Percentiles rank a stretch among this genome's conserved stretches.
Evolutionary conservation across 1,140 invertebrate genomes (phyloP).

Genomic region (Medauroidea extradentata): DNA sequence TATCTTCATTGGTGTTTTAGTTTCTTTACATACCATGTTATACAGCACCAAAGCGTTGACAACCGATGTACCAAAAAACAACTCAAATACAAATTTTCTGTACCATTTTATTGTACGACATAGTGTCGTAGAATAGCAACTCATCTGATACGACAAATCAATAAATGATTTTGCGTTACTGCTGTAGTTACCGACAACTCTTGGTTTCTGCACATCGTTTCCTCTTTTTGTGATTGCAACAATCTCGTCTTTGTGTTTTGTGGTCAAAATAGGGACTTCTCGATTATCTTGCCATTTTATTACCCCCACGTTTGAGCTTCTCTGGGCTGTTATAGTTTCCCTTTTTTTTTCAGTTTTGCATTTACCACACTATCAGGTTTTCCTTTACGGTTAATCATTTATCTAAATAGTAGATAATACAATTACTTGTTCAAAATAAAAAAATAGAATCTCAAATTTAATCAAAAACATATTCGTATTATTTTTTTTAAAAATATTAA

Average conservation of each 20-base stretch:
- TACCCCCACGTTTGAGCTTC: neutral
- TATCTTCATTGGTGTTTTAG: too few species aligned
- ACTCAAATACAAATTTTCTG: conserved; percentile 3
- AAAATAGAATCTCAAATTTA: too few species aligned
- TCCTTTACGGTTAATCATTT: too few species aligned
- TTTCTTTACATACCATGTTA: neutral
- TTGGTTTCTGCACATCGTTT: neutral
- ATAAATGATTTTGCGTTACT: conserved; percentile 1
- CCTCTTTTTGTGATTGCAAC: neutral
- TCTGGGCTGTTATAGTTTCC: too few species aligned
- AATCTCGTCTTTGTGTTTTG: neutral
- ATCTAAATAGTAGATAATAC: too few species aligned
- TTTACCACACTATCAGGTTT: too few species aligned
- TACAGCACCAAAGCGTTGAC: too few species aligned
- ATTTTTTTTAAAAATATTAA: too few species aligned
- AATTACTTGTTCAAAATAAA: too few species aligned
- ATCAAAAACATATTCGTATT: too few species aligned
- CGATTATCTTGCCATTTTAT: conserved; percentile 1
- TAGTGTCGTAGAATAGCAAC: neutral
- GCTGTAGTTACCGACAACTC: neutral
- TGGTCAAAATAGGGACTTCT: neutral
- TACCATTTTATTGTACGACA: neutral
- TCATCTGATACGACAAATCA: neutral
- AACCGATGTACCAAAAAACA: neutral
- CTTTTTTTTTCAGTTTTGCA: too few species aligned